Conservation (phyloP, 2,888 invertebrate species). For the Aquatica leii region DNA sequence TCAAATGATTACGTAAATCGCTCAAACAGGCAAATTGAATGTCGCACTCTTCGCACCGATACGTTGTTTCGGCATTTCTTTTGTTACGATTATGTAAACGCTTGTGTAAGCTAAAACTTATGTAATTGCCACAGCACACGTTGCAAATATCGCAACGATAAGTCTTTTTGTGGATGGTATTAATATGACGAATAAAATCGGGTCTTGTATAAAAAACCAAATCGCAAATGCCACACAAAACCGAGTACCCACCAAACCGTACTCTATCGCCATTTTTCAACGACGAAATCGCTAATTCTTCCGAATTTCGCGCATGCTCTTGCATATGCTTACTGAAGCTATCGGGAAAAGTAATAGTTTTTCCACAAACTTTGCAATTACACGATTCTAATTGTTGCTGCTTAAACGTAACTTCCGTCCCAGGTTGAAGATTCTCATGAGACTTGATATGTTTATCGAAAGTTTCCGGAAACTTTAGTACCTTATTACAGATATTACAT, state of each 20-base stretch:
- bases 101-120: constrained; percentile 25
- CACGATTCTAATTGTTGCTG: neutral
- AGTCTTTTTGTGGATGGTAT: constrained; percentile 20
- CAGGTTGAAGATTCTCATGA: neutral
- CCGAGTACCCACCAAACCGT: constrained; percentile 26
- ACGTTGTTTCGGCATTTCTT: neutral
- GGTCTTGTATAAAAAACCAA: constrained; percentile 24
- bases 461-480: constrained; percentile 11
- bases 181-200: constrained; percentile 21
- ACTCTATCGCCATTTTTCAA: neutral
- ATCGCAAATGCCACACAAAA: constrained; percentile 23
- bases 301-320: constrained; percentile 19
- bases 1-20: constrained; percentile 9
- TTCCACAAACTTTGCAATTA: constrained; percentile 26
- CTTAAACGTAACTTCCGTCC: neutral
- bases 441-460: constrained; percentile 16
- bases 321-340: constrained; percentile 29
- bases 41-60: constrained; percentile 9
- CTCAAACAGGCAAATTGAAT: neutral
- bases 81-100: constrained; percentile 16
- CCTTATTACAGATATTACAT: constrained; percentile 21
- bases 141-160: constrained; percentile 26
- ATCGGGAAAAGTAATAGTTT: constrained; percentile 26
- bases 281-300: neutral
- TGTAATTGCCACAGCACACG: constrained; percentile 21